These are phyloP conservation scores for Philonicus albiceps DNA, from an alignment of 2,888 invertebrate genomes.

Conservation along the genomic window DNA sequence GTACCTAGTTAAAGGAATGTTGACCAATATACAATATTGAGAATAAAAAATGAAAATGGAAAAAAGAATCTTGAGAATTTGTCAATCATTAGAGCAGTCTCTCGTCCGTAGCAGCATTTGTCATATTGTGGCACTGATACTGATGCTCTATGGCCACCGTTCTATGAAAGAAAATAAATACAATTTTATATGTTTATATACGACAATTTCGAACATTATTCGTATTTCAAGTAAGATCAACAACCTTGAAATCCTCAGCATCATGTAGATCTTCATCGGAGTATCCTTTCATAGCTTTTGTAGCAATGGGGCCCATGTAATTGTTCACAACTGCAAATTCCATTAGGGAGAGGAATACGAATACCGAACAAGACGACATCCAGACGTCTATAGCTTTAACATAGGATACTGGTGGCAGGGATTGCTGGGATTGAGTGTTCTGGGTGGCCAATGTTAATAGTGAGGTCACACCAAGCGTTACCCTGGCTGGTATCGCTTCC, in stretches of 20 bases:
- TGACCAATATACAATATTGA: constrained; percentile 92
- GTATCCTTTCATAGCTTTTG: constrained; percentile 89
- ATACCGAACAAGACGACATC: constrained; percentile 92
- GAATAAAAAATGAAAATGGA: constrained; percentile 86
- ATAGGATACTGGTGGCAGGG: constrained; percentile 88
- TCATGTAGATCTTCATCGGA: constrained; percentile 82
- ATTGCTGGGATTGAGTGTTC: constrained; percentile 90
- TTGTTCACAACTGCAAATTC: constrained; percentile 92
- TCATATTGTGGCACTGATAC: constrained; percentile 81
- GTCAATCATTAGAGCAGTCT: constrained; percentile 84
- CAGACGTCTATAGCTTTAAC: constrained; percentile 92
- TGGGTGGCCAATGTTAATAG: constrained; percentile 88
- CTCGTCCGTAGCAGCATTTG: constrained; percentile 81
- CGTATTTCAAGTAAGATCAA: neutral
- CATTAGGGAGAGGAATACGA: constrained; percentile 89
- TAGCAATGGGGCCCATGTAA: constrained; percentile 84
- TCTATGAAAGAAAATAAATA: constrained; percentile 55
- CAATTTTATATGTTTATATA: neutral
- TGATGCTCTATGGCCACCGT: constrained; percentile 68
- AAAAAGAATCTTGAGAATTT: constrained; percentile 88
- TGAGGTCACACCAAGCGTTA: constrained; percentile 87
- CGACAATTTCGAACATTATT: too few species aligned
- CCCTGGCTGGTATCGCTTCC: constrained; percentile 89
- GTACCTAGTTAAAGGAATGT: constrained; percentile 70
- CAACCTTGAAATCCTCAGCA: constrained; percentile 80